Evolutionary conservation across 2,888 invertebrate species (phyloP).

Genomic region (Trichopoda pennipes): DNA sequence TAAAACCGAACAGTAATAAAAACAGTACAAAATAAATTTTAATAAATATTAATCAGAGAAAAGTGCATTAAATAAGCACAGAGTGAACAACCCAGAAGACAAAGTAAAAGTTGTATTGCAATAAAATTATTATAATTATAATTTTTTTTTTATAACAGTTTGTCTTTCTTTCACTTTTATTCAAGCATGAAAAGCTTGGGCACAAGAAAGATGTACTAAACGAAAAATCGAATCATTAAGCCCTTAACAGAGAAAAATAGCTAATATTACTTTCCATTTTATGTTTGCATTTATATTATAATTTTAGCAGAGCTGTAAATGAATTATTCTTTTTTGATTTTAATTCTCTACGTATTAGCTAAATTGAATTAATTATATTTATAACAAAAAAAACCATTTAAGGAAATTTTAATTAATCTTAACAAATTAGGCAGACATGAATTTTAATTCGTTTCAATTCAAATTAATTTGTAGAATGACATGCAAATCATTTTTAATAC

Average conservation of each 20-base stretch:
- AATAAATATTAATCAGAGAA: slow-evolving; percentile 11
- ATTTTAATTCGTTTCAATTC: too few relatives aligned
- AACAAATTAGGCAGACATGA: too few relatives aligned
- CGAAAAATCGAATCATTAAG: slow-evolving; percentile 27
- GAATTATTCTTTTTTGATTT: too few relatives aligned
- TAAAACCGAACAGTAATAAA: slow-evolving; percentile 18
- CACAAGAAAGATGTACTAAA: slow-evolving; percentile 17
- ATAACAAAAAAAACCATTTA: too few relatives aligned
- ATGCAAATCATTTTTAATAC: too few relatives aligned
- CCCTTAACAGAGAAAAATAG: slow-evolving; percentile 56
- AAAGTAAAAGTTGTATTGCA: slow-evolving; percentile 61
- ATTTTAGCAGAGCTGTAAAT: too few relatives aligned
- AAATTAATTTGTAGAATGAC: too few relatives aligned
- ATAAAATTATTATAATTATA: slow-evolving; percentile 38
- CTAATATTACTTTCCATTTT: slow-evolving; percentile 62
- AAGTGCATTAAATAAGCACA: background rate
- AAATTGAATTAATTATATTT: too few relatives aligned
- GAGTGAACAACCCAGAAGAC: slow-evolving; percentile 28
- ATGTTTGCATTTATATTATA: too few relatives aligned
- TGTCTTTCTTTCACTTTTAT: slow-evolving; percentile 57
- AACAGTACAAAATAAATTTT: slow-evolving; percentile 37
- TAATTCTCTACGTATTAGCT: too few relatives aligned
- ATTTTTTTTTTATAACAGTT: background rate
- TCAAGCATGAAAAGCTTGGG: slow-evolving; percentile 15
- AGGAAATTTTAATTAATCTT: too few relatives aligned